Evolutionary conservation across 1,140 invertebrate species (phyloP).

Genomic region (Fopius arisanus): DNA sequence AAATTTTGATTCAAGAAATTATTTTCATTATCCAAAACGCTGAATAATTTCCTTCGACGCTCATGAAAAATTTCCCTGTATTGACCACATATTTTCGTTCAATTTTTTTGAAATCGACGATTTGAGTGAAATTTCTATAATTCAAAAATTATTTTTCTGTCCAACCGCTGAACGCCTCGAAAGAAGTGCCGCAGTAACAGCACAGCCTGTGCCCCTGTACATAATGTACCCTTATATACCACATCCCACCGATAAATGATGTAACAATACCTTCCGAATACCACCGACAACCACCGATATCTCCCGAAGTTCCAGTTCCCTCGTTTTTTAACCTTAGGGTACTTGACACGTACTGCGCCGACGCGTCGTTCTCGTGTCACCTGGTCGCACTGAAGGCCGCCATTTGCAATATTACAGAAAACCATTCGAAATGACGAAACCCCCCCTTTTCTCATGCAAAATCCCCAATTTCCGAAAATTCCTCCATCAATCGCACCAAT

Average conservation of each 20-base stretch:
- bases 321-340: constrained; percentile 25
- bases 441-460: not conserved
- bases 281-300: constrained; percentile 35
- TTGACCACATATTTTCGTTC: too few relatives aligned
- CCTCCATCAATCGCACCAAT: too few relatives aligned
- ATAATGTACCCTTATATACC: constrained; percentile 48
- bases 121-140: too few relatives aligned
- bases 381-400: constrained; percentile 50
- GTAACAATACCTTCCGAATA: constrained; percentile 53
- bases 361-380: constrained; percentile 45
- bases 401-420: constrained; percentile 58
- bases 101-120: too few relatives aligned
- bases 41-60: too few relatives aligned
- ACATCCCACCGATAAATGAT: constrained; percentile 53
- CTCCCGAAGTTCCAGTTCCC: constrained; percentile 40
- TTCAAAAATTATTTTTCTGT: not conserved
- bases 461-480: too few relatives aligned
- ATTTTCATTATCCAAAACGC: too few relatives aligned
- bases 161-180: not conserved
- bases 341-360: constrained; percentile 25
- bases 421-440: constrained; percentile 9
- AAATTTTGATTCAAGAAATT: too few relatives aligned
- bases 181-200: not conserved
- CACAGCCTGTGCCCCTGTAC: constrained; percentile 40
- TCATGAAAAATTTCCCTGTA: too few relatives aligned